A percentile compares a stretch with the other conserved stretches of the same genome.
Evolutionary conservation across 2,888 invertebrate genomes (phyloP).

Genomic region (Phalera bucephala): DNA sequence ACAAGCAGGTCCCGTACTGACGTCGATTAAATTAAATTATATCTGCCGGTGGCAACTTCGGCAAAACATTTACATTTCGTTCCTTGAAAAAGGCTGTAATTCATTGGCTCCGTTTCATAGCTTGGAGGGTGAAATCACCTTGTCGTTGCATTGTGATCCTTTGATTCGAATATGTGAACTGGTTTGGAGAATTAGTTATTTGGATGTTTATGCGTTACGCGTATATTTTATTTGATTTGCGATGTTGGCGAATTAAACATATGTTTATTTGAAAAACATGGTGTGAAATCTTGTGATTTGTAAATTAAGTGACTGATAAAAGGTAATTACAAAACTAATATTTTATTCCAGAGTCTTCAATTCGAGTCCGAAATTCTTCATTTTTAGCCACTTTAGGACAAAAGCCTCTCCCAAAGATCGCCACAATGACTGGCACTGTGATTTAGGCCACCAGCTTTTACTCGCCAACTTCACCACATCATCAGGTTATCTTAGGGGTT

Average conservation of each 20-base stretch:
- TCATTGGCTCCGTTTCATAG: slow-evolving; percentile 52
- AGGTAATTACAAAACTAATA: no score
- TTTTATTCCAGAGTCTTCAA: no score
- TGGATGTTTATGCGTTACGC: not conserved
- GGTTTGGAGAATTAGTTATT: slow-evolving; percentile 1
- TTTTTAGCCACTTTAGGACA: no score
- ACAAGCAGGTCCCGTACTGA: slow-evolving; percentile 55
- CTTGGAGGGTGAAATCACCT: slow-evolving; percentile 45
- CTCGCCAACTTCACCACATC: no score
- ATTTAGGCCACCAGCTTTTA: no score
- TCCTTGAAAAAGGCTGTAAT: slow-evolving; percentile 58
- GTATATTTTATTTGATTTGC: not conserved
- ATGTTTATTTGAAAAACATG: no score
- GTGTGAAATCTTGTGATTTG: no score
- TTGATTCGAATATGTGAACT: slow-evolving; percentile 9
- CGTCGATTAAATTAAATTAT: slow-evolving; percentile 76
- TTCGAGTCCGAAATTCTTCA: no score
- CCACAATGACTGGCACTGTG: no score
- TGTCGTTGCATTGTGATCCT: slow-evolving; percentile 37
- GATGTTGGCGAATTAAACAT: not conserved
- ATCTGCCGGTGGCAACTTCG: slow-evolving; percentile 67
- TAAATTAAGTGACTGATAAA: no score
- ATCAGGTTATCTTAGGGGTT: no score
- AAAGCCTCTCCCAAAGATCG: no score
- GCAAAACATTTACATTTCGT: slow-evolving; percentile 70